phyloP scores from a whole-genome alignment of 1,140 invertebrate genomes.

The Zelostemma sp. region DNA sequence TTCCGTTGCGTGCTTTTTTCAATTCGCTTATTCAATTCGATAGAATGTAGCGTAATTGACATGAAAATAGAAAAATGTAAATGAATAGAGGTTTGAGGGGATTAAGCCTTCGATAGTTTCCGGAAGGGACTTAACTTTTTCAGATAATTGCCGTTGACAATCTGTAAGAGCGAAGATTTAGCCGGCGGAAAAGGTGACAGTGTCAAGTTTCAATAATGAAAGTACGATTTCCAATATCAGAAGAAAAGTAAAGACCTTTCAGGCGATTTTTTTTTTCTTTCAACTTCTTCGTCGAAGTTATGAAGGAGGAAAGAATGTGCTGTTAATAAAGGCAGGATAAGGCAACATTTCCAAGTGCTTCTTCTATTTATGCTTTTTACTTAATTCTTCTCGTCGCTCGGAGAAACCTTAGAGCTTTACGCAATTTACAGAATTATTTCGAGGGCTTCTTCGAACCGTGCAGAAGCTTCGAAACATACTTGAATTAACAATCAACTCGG shows the following conservation, averaged over 20 bases:
- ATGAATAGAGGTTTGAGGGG: too few species aligned
- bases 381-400: constrained; percentile 26
- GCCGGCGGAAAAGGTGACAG: too few species aligned
- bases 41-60: too few species aligned
- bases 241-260: background rate
- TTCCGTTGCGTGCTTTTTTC: too few species aligned
- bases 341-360: constrained; percentile 9
- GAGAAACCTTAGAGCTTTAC: constrained; percentile 20
- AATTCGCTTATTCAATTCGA: too few species aligned
- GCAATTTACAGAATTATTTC: constrained; percentile 39
- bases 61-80: too few species aligned
- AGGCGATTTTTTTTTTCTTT: background rate
- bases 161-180: too few species aligned
- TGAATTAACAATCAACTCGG: constrained; percentile 52
- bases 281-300: background rate
- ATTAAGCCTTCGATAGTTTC: too few species aligned
- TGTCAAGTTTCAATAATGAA: background rate
- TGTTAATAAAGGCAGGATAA: constrained; percentile 34
- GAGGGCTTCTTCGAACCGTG: constrained; percentile 18
- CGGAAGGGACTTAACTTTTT: too few species aligned
- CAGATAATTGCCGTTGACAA: too few species aligned
- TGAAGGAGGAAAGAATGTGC: constrained; percentile 19
- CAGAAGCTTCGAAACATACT: constrained; percentile 35
- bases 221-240: background rate
- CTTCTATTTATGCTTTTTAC: constrained; percentile 25